phyloP scores from a whole-genome alignment of 2,113 vertebrate genomes.

The Poeciliopsis turrubarensis region DNA sequence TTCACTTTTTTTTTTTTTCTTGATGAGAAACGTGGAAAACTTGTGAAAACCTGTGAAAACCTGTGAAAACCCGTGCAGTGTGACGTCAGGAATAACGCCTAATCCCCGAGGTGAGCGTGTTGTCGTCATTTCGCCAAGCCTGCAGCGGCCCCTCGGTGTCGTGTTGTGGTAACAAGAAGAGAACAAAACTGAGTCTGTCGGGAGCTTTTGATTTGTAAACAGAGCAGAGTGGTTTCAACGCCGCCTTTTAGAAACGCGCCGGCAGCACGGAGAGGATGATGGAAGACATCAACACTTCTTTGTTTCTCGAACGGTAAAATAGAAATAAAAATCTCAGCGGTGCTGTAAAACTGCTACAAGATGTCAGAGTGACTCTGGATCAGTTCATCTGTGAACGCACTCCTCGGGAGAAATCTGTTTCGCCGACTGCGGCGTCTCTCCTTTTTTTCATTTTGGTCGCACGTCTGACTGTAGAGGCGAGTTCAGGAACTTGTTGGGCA shows the following conservation, averaged over 20 bases:
- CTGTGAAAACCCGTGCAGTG: neutral
- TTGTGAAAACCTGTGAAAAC: neutral
- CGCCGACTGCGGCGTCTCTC: neutral
- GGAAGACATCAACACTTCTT: neutral
- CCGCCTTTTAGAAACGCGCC: neutral
- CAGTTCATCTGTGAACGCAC: conserved; percentile 7
- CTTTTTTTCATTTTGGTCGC: neutral
- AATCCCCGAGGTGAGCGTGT: conserved; percentile 11
- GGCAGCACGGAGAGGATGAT: neutral
- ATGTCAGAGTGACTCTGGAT: neutral
- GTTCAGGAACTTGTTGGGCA: neutral
- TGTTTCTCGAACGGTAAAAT: neutral
- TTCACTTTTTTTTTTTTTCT: conserved; percentile 19
- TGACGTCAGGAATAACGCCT: too few species aligned
- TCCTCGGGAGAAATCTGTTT: neutral
- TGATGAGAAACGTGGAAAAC: conserved; percentile 5
- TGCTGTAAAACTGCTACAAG: conserved; percentile 1
- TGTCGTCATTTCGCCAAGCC: conserved; percentile 48
- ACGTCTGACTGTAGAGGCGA: neutral
- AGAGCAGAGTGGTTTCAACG: neutral
- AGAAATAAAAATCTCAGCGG: conserved; percentile 5
- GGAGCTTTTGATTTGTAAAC: conserved; percentile 10
- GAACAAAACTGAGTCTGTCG: neutral
- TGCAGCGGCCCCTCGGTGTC: conserved; percentile 14
- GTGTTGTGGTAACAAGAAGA: neutral